Evolutionary conservation across 2,888 invertebrate genomes (phyloP).

Genomic region (Ephialtes manifestator): DNA sequence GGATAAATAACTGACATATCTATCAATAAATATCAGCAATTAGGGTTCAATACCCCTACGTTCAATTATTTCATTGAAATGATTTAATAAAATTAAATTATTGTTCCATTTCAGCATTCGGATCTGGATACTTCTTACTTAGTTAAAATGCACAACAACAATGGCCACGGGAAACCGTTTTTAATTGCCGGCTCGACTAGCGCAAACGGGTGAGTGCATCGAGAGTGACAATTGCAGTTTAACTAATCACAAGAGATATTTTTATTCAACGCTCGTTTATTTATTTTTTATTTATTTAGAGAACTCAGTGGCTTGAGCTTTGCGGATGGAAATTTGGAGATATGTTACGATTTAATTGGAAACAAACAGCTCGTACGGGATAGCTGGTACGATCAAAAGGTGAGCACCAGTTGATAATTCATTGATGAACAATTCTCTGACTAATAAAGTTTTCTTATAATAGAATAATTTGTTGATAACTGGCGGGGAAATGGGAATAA

Average conservation of each 20-base stretch:
- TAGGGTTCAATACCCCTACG: too few relatives aligned
- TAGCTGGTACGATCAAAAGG: constrained; percentile 89
- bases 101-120: constrained; percentile 86
- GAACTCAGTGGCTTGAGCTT: constrained; percentile 85
- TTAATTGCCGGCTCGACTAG: constrained; percentile 90
- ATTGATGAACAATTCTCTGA: constrained; percentile 26
- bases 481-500: constrained; percentile 90
- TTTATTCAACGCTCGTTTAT: constrained; percentile 71
- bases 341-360: constrained; percentile 87
- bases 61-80: too few relatives aligned
- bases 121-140: constrained; percentile 89
- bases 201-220: constrained; percentile 87
- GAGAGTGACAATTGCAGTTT: background rate
- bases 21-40: too few relatives aligned
- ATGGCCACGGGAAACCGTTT: constrained; percentile 86
- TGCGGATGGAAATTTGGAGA: constrained; percentile 87
- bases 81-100: background rate
- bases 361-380: constrained; percentile 92
- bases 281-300: constrained; percentile 75
- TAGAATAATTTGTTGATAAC: constrained; percentile 90
- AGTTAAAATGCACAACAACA: constrained; percentile 88
- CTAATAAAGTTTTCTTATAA: constrained; percentile 66
- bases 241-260: constrained; percentile 46
- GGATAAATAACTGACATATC: too few relatives aligned
- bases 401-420: constrained; percentile 81